These are phyloP conservation scores for Bombycilla garrulus DNA, from an alignment of 2,113 vertebrate genomes.

Conservation along the genomic window DNA sequence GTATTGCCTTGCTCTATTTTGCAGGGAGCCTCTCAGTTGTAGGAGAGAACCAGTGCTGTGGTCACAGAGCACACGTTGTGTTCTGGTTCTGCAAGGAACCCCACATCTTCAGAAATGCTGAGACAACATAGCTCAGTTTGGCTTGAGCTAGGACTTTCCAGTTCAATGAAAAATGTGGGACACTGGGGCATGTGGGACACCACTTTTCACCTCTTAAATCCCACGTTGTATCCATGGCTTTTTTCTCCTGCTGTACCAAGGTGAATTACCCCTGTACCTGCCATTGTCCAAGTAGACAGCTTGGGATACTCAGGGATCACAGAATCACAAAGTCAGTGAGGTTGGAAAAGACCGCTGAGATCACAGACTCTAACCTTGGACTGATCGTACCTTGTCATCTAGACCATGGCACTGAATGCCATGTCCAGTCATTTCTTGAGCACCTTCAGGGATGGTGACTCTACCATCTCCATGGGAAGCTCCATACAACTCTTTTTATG, in stretches of 20 bases:
- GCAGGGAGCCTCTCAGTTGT: neutral
- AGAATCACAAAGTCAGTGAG: no score
- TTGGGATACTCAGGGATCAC: neutral
- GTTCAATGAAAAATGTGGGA: neutral
- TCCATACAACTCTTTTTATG: neutral
- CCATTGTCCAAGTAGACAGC: neutral
- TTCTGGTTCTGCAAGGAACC: neutral
- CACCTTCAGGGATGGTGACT: neutral
- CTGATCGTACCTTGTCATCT: neutral
- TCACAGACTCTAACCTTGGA: neutral
- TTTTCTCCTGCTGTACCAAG: neutral
- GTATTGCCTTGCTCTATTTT: neutral
- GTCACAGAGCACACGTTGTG: accelerated
- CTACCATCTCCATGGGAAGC: neutral
- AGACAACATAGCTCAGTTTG: neutral
- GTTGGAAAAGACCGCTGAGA: neutral
- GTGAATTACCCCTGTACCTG: neutral
- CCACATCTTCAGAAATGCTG: neutral
- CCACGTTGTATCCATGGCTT: neutral
- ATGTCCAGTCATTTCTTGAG: neutral
- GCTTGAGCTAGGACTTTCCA: neutral
- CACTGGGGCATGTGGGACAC: neutral
- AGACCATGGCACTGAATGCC: neutral
- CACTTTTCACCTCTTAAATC: neutral
- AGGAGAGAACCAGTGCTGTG: neutral